A percentile compares a stretch with the other conserved stretches of the same genome.
phyloP scores from a whole-genome alignment of 2,888 invertebrate species.

The Hypena proboscidalis region DNA sequence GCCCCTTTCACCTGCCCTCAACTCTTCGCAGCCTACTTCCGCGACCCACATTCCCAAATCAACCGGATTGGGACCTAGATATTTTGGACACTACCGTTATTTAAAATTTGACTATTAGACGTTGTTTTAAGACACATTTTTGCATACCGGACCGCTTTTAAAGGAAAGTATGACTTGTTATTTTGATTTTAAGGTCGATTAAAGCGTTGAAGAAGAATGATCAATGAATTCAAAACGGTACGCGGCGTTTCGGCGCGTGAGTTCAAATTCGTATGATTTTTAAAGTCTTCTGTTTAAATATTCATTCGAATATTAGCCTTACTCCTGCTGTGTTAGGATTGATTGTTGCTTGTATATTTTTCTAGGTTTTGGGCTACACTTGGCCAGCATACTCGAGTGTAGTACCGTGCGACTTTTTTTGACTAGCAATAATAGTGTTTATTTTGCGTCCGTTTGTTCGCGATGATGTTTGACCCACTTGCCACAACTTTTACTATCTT shows the following conservation, averaged over 20 bases:
- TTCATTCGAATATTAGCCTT: slow-evolving; percentile 26
- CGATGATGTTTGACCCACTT: slow-evolving; percentile 46
- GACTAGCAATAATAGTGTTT: slow-evolving; percentile 38
- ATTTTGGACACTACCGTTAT: slow-evolving; percentile 57
- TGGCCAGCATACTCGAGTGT: slow-evolving; percentile 51
- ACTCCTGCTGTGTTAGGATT: neutral
- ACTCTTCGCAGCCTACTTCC: slow-evolving; percentile 62
- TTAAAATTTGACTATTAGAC: slow-evolving; percentile 46
- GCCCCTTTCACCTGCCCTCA: slow-evolving; percentile 50
- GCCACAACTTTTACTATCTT: slow-evolving; percentile 62
- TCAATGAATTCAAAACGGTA: slow-evolving; percentile 74
- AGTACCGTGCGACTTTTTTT: slow-evolving; percentile 55
- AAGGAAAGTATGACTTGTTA: slow-evolving; percentile 48
- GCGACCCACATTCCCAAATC: slow-evolving; percentile 76
- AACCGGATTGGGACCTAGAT: slow-evolving; percentile 76
- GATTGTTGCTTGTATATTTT: slow-evolving; percentile 27
- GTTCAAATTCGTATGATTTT: slow-evolving; percentile 65
- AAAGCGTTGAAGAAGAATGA: slow-evolving; percentile 46
- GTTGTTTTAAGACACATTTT: slow-evolving; percentile 35
- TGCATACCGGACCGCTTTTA: slow-evolving; percentile 17
- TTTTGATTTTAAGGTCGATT: slow-evolving; percentile 54
- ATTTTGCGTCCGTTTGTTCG: slow-evolving; percentile 45
- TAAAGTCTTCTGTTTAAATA: slow-evolving; percentile 44
- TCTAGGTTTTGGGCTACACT: slow-evolving; percentile 54
- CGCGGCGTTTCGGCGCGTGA: slow-evolving; percentile 61